phyloP scores from a whole-genome alignment of 2,113 vertebrate genomes.

The Ailuropoda melanoleuca region DNA sequence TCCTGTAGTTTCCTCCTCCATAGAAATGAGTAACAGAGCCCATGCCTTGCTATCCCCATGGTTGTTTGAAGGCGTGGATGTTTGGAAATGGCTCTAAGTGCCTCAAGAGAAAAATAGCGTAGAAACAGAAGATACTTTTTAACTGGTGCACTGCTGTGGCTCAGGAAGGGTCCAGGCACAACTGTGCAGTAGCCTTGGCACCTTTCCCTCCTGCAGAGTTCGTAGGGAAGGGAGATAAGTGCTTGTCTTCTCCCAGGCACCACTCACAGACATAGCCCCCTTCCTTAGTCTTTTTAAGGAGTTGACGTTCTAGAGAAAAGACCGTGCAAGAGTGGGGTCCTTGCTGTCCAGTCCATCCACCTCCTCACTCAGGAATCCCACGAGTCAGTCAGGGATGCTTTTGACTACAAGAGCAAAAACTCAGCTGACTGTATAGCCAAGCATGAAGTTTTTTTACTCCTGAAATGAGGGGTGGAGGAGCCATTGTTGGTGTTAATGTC shows the following conservation, averaged over 20 bases:
- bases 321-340: neutral
- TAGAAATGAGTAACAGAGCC: neutral
- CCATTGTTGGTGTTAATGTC: accelerated
- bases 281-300: neutral
- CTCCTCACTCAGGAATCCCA: neutral
- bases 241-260: neutral
- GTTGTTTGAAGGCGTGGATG: neutral
- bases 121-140: neutral
- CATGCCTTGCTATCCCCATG: neutral
- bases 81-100: neutral
- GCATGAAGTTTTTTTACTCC: neutral
- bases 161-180: neutral
- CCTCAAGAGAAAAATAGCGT: neutral
- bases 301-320: neutral
- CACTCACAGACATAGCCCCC: neutral
- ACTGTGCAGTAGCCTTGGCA: neutral
- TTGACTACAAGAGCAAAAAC: neutral
- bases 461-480: neutral
- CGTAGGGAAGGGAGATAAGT: accelerated
- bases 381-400: neutral
- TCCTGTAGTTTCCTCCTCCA: neutral
- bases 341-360: neutral
- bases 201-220: neutral
- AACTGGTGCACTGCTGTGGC: neutral
- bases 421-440: neutral